These are phyloP conservation scores for Acrobasis repandana DNA, from an alignment of 2,888 invertebrate species.

Conservation along the genomic window DNA sequence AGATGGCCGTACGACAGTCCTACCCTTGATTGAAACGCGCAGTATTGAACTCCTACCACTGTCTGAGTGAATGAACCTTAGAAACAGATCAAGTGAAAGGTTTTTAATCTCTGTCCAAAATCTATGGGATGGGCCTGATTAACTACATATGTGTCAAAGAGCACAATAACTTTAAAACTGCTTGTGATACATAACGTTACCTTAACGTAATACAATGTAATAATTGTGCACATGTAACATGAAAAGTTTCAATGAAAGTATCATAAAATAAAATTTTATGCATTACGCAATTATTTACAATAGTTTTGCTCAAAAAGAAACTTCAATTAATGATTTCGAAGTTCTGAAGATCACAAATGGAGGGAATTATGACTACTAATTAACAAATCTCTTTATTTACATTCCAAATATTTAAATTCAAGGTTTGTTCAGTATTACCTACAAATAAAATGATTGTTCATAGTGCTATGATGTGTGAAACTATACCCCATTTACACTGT, in stretches of 20 bases:
- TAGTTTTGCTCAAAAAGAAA: slow-evolving; percentile 30
- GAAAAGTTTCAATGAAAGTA: background rate
- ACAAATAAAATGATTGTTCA: slow-evolving; percentile 53
- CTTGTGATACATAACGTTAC: slow-evolving; percentile 55
- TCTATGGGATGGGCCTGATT: slow-evolving; percentile 32
- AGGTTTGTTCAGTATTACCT: slow-evolving; percentile 67
- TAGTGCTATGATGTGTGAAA: slow-evolving; percentile 43
- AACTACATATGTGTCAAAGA: slow-evolving; percentile 34
- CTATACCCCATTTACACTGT: slow-evolving; percentile 38
- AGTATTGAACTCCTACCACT: background rate
- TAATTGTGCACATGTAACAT: slow-evolving; percentile 12
- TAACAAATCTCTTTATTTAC: slow-evolving; percentile 9
- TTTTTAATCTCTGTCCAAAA: background rate
- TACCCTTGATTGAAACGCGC: no score
- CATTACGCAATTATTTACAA: slow-evolving; percentile 3
- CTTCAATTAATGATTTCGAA: slow-evolving; percentile 21
- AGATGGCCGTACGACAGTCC: no score
- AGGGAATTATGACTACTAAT: background rate
- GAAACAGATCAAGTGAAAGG: background rate
- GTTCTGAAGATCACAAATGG: slow-evolving; percentile 23
- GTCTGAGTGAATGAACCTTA: slow-evolving; percentile 13
- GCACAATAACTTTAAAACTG: slow-evolving; percentile 37
- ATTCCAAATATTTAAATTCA: slow-evolving; percentile 27
- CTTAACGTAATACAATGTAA: slow-evolving; percentile 43
- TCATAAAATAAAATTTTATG: background rate